Conservation (phyloP, 2,797 vertebrate species). For the Lepilemur septentrionalis region DNA sequence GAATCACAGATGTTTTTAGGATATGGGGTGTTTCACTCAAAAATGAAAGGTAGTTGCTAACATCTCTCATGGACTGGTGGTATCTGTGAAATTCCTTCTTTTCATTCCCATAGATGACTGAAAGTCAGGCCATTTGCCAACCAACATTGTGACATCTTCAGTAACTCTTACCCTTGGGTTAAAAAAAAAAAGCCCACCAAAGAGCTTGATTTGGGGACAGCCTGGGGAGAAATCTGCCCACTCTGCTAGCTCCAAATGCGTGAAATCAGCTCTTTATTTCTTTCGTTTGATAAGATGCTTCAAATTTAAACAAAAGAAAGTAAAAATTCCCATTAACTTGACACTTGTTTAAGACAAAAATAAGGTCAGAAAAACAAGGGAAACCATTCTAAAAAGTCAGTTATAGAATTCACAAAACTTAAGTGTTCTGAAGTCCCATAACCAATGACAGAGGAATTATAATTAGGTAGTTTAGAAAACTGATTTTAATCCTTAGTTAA, state of each 20-base stretch:
- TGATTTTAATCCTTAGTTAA: background rate
- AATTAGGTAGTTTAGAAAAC: background rate
- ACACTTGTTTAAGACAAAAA: background rate
- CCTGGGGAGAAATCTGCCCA: background rate
- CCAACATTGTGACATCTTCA: background rate
- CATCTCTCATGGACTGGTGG: background rate
- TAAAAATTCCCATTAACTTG: background rate
- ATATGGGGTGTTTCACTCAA: background rate
- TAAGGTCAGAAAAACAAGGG: slow-evolving; percentile 13
- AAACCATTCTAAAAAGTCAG: background rate
- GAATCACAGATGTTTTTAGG: background rate
- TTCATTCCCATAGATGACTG: background rate
- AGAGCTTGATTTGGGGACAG: background rate
- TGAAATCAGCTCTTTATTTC: background rate
- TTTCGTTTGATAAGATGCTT: slow-evolving; percentile 9
- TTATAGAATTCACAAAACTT: background rate
- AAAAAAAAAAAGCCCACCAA: background rate
- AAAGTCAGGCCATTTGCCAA: background rate
- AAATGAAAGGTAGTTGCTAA: background rate
- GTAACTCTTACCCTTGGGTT: background rate
- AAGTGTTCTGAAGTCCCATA: background rate
- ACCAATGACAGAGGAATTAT: background rate
- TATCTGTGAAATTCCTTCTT: background rate
- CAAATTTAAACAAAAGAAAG: background rate
- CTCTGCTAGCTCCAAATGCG: background rate